Evolutionary conservation across 2,888 invertebrate species (phyloP).

Genomic region (Darwinula stevensoni): DNA sequence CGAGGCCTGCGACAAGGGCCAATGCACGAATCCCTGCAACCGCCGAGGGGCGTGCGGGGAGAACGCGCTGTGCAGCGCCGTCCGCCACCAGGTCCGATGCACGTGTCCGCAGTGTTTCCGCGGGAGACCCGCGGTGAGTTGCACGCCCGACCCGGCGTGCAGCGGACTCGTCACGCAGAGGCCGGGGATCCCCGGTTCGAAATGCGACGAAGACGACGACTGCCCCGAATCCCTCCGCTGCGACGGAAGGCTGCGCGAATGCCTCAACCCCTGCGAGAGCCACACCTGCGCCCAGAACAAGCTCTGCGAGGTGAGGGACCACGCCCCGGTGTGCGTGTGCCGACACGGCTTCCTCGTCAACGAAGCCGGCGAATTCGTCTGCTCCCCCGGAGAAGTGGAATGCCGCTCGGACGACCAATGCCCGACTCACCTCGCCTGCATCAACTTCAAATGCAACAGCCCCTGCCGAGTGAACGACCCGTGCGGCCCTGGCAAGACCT

Average conservation of each 20-base stretch:
- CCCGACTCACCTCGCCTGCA: slow-evolving; percentile 53
- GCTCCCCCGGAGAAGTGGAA: slow-evolving; percentile 38
- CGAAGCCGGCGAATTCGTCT: slow-evolving; percentile 55
- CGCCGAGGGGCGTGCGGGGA: slow-evolving; percentile 61
- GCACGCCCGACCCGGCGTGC: slow-evolving; percentile 49
- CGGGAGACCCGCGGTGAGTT: slow-evolving; percentile 46
- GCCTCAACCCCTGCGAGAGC: slow-evolving; percentile 39
- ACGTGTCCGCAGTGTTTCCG: slow-evolving; percentile 62
- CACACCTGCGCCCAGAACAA: slow-evolving; percentile 46
- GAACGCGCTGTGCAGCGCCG: slow-evolving; percentile 58
- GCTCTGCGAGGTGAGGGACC: slow-evolving; percentile 58
- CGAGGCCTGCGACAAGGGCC: slow-evolving; percentile 64
- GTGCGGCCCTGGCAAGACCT: slow-evolving; percentile 52
- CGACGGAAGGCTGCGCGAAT: slow-evolving; percentile 32
- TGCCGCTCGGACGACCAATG: slow-evolving; percentile 52
- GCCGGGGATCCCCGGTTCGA: slow-evolving; percentile 22
- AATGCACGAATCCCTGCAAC: slow-evolving; percentile 69
- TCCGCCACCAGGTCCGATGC: slow-evolving; percentile 55
- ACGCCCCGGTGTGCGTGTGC: slow-evolving; percentile 58
- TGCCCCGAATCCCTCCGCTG: slow-evolving; percentile 47
- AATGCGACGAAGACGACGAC: slow-evolving; percentile 34
- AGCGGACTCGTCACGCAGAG: slow-evolving; percentile 23
- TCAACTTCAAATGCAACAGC: slow-evolving; percentile 51
- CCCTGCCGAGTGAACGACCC: slow-evolving; percentile 42
- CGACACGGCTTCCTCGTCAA: slow-evolving; percentile 63